These are phyloP conservation scores for Temnopleurus reevesii DNA, from an alignment of 53 echinoderm and acorn worm species.

Conservation along the genomic window DNA sequence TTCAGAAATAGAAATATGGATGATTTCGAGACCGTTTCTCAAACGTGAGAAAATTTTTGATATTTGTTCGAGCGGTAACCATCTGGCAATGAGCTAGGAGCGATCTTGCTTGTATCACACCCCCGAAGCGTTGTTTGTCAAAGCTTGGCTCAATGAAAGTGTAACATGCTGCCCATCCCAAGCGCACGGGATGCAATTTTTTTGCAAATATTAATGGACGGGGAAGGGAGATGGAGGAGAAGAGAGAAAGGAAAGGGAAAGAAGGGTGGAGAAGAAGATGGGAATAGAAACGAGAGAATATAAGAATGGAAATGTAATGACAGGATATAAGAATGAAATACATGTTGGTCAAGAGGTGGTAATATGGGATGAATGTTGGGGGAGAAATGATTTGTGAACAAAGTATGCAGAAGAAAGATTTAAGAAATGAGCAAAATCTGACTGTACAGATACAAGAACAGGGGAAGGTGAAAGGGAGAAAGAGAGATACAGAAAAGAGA, in stretches of 20 bases:
- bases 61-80: not conserved
- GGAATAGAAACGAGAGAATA: not conserved
- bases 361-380: not conserved
- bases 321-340: not conserved
- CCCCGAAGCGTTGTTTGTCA: slow-evolving; percentile 37
- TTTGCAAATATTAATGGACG: slow-evolving; percentile 43
- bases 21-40: not conserved
- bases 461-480: not conserved
- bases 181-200: slow-evolving; percentile 4
- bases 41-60: slow-evolving; percentile 12
- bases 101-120: not conserved
- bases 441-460: not conserved
- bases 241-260: not conserved
- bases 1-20: not conserved
- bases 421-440: not conserved
- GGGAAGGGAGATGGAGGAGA: not conserved
- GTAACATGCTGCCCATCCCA: slow-evolving; percentile 38
- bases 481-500: not conserved
- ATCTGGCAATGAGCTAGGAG: slow-evolving; percentile 26
- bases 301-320: not conserved
- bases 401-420: not conserved
- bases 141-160: slow-evolving; percentile 40
- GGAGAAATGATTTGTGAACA: not conserved
- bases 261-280: not conserved
- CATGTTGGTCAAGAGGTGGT: not conserved